Evolutionary conservation across 2,113 vertebrate genomes (phyloP), one percentile per base, ranked within the genome.

Genomic region (Boleophthalmus pectinirostris): DNA sequence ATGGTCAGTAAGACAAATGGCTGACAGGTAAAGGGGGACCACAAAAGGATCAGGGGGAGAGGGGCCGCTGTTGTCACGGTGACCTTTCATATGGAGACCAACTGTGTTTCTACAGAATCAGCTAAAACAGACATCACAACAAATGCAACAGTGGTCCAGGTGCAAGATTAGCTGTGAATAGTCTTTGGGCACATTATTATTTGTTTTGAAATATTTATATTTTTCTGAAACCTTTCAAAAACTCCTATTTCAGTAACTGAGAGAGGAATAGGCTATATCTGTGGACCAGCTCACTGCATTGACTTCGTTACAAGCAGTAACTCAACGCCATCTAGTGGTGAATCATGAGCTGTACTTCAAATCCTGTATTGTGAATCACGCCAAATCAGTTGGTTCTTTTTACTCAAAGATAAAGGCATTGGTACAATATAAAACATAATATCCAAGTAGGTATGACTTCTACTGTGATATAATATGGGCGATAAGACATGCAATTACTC

Each of bases 261-360:
- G 3, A 53, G 5, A n/a, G 51, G 6, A n/a, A 5, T n/a, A 0
- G 5, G 5, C 20, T 51, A 1, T 43, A 10, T 24, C 13, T 13
- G 23, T 15, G 25, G 24, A 51, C 0, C 49, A 20, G 25, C 25
- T 51, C 25, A 5, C 0, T 54, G 8, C 20, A 3, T 5, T 13
- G 6, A 18, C 67, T 18, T 7, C 16, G 43, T 12, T 1, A 51
- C 20, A 75, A 60, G 3, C 77, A 63, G 68, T 21, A 21, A 56
- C 53, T 77, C 72, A 78, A 63, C 46, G 84, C 84, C 90, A 88
- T 82, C 89, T 90, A 85, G 88, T 92, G 92, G 85, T 66, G 0
- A 0, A 69, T 21, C 14, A 18, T 11, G n/a, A 25, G 53, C 9
- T 70, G n/a, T 66, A 73, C 90, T 82, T 21, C 10, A 12, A n/a